phyloP scores from a whole-genome alignment of 2,888 invertebrate species.

The Agriopis leucophaearia region DNA sequence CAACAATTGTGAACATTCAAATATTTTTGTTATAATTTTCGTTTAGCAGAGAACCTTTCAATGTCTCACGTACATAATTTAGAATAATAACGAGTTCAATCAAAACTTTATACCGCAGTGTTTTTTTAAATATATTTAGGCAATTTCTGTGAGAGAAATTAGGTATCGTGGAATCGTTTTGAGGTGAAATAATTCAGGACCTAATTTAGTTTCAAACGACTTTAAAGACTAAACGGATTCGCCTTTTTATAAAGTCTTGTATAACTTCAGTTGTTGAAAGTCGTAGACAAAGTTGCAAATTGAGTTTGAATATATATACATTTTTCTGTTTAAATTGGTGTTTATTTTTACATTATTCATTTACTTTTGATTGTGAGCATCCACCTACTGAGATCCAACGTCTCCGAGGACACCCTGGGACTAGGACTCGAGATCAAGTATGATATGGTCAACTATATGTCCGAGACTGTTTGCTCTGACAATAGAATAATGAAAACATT shows the following conservation, averaged over 20 bases:
- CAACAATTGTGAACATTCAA: too few species aligned
- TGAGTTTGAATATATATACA: neutral
- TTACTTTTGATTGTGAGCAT: neutral
- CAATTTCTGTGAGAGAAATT: slow-evolving; percentile 1
- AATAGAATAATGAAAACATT: too few species aligned
- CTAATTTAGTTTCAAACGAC: slow-evolving; percentile 13
- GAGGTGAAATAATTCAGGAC: slow-evolving; percentile 10
- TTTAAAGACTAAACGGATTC: neutral
- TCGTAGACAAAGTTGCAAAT: slow-evolving; percentile 1
- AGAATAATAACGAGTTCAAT: neutral
- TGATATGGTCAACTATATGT: too few species aligned
- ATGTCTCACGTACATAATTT: slow-evolving; percentile 4
- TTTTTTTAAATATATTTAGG: neutral
- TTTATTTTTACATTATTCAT: slow-evolving; percentile 12
- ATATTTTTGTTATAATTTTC: neutral
- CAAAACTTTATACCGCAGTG: neutral
- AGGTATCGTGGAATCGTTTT: slow-evolving; percentile 10
- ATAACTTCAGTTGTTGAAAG: neutral
- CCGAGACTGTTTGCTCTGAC: too few species aligned
- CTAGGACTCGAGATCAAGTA: neutral
- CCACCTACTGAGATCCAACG: neutral
- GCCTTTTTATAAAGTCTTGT: neutral
- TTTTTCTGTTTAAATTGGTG: slow-evolving; percentile 10
- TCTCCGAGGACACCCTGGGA: neutral
- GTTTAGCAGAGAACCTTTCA: neutral